Evolutionary conservation across 2,888 invertebrate genomes (phyloP), one percentile per base, ranked within the genome.

Genomic region (Nomada flava): DNA sequence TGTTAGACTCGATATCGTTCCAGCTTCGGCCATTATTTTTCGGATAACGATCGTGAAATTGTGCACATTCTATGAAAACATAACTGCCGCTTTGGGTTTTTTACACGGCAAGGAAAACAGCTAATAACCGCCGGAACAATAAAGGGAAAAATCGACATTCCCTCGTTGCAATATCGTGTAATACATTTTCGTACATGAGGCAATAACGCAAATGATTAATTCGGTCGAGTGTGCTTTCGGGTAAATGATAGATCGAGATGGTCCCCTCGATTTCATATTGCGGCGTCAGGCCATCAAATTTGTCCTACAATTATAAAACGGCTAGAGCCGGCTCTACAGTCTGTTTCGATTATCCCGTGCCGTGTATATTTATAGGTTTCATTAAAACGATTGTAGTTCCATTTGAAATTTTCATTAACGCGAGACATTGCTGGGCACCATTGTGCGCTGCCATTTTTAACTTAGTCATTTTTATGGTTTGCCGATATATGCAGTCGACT

Each of bases 331-430:
- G 26, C 26, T 18, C 20, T 1, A 10, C 26, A 42, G 29, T 18
- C 63, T 52, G 67, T 42, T 71, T 62, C 79, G 79, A 79, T 79
- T 79, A 79, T 71, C 71, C 65, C 42, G 26, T 23, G 26, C 2
- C 44, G n/a, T 60, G 59, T 59, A 18, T 67, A 67, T 78, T 79
- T 79, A 71, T 79, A 71, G 79, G 52, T 80, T 80, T 79, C 79
- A 80, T 80, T 80, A 79, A 72, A 79, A 42, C 67, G 36, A 55
- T 57, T 57, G 52, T 44, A 70, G 52, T 63, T 55, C 62, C 67
- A 67, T 79, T 80, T 80, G 47, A 71, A 80, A 80, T 79, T 79
- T 79, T 80, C 79, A 79, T 80, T 79, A 79, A 20, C 62, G 42
- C 52, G 0, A 20, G 20, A 55, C 59, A 52, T 71, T 47, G 50